phyloP scores from a whole-genome alignment of 2,888 invertebrate species.

The Lycia hirtaria region DNA sequence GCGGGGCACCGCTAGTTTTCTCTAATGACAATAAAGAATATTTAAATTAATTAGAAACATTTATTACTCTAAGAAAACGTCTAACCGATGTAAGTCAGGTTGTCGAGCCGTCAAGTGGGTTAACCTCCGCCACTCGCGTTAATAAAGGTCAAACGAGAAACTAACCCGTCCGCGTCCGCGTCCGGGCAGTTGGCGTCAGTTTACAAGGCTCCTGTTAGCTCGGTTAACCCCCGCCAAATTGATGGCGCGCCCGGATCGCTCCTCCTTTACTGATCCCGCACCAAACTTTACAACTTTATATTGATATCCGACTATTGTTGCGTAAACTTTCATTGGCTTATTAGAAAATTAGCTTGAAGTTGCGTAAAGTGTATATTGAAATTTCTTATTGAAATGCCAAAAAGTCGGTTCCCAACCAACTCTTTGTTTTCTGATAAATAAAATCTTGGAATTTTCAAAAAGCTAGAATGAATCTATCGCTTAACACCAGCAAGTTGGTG shows the following conservation, averaged over 20 bases:
- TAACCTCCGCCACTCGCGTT: constrained; percentile 76
- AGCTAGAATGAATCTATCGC: too few species aligned
- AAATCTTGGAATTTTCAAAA: too few species aligned
- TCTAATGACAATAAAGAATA: too few species aligned
- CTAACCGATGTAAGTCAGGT: background rate
- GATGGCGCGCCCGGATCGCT: constrained; percentile 5
- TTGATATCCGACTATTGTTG: background rate
- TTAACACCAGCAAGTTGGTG: too few species aligned
- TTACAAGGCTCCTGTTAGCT: constrained; percentile 16
- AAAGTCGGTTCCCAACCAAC: too few species aligned
- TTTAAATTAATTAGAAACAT: background rate
- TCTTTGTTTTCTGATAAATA: too few species aligned
- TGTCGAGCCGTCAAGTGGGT: constrained; percentile 66
- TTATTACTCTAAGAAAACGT: background rate
- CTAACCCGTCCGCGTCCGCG: too few species aligned
- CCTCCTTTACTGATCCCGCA: background rate
- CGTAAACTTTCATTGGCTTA: too few species aligned
- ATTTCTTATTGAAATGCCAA: too few species aligned
- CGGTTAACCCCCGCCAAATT: constrained; percentile 15
- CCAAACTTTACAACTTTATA: constrained; percentile 1
- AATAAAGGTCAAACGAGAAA: constrained; percentile 71
- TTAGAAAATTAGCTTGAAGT: background rate
- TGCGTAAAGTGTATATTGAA: too few species aligned
- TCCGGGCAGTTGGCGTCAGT: constrained; percentile 10
- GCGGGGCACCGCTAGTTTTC: too few species aligned